Evolutionary conservation across 2,888 invertebrate species (phyloP).

Genomic region (Conomelus anceps): DNA sequence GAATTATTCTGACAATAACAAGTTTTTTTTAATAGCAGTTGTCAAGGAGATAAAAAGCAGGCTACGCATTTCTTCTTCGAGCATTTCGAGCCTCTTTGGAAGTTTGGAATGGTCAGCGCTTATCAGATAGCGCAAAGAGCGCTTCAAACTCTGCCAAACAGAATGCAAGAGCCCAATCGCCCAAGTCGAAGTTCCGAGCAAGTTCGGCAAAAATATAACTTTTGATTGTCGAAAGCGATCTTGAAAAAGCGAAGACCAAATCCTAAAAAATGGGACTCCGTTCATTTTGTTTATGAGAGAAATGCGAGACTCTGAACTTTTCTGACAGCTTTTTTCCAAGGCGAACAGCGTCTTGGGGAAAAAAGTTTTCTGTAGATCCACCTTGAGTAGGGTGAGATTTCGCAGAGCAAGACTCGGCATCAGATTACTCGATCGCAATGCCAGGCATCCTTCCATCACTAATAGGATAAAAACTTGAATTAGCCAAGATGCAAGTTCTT

Average conservation of each 20-base stretch:
- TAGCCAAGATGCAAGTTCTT: background rate
- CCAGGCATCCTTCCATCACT: background rate
- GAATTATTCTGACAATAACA: background rate
- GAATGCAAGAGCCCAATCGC: background rate
- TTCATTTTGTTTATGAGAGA: background rate
- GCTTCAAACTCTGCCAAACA: background rate
- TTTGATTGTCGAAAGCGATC: background rate
- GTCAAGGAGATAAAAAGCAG: background rate
- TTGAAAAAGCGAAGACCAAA: background rate
- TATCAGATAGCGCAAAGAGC: background rate
- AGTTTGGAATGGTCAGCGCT: background rate
- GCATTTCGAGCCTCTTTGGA: background rate
- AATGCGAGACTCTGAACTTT: background rate
- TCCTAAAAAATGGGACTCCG: background rate
- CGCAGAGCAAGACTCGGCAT: background rate
- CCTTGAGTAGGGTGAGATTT: background rate
- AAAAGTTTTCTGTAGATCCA: background rate
- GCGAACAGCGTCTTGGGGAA: background rate
- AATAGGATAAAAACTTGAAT: background rate
- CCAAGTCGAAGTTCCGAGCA: background rate
- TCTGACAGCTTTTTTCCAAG: background rate
- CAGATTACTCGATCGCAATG: background rate
- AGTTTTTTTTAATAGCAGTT: background rate
- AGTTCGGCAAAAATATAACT: background rate
- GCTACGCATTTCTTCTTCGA: background rate